Evolutionary conservation across 64 coral and sea anemone genomes (phyloP), one percentile per base, ranked within the genome.

Genomic region (Montipora sp.): DNA sequence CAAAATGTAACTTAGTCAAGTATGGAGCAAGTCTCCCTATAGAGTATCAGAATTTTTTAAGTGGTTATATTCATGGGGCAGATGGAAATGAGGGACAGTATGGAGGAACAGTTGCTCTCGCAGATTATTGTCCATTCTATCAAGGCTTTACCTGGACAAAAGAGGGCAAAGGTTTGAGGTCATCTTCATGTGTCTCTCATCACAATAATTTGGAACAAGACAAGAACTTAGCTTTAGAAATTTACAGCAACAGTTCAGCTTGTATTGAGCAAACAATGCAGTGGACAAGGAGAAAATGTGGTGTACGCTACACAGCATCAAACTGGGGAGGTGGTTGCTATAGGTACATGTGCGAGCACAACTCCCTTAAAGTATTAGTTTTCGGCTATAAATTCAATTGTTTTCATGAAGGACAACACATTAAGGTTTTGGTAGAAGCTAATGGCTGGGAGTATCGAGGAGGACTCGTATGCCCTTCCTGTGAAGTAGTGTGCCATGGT

Each of bases 281-380:
- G 8, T 99, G 98, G 98, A 92, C 13, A 24, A 96, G 89, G 81
- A 81, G 57, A 0, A 94, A 78, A 81, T 96, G 98, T 94, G 66
- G 83, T 57, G 47, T 83, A 14, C 94, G 75, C n/a, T 94, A 79
- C 63, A 96, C 83, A 11, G 88, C 94, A 72, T 73, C 78, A 9
- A 87, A 96, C 51, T 96, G 92, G 94, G 98, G 98, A 3, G 96
- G 98, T 90, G 98, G 98, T 3, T 99, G 98, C 75, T 99, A 99
- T 57, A 77, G 58, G 24, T 93, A 92, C 59, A 2, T 21, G 7
- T 99, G 98, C 87, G 75, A 91, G 43, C 88, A 55, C 1, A 73
- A 89, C 77, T 92, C 94, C 5, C 89, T 99, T 16, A 89, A 71
- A 47, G 58, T 99, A 58, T n/a, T 91, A n/a, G 73, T 99, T 12